A percentile compares a stretch with the other conserved stretches of the same genome.
phyloP scores from a whole-genome alignment of 2,113 vertebrate species.

The Sceloporus tristichus region DNA sequence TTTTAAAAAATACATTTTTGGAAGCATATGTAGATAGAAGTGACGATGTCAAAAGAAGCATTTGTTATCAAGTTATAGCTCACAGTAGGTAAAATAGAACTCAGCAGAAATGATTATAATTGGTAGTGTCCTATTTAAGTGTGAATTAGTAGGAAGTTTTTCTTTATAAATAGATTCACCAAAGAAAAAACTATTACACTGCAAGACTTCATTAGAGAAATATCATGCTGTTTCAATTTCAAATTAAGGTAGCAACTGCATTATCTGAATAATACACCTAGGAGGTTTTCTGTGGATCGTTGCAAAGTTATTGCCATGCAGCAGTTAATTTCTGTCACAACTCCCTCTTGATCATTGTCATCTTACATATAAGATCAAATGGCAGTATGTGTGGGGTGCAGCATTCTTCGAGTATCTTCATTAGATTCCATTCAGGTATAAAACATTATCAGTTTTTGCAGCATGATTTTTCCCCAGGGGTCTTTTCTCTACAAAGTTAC shows the following conservation, averaged over 20 bases:
- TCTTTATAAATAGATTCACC: conserved; percentile 21
- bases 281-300: not conserved
- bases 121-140: conserved; percentile 43
- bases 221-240: conserved; percentile 37
- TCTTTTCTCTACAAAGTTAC: no score
- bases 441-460: not conserved
- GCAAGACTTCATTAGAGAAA: conserved; percentile 34
- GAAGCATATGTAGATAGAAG: not conserved
- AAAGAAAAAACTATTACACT: conserved; percentile 27
- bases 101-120: conserved; percentile 38
- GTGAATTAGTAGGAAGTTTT: conserved; percentile 37
- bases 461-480: not conserved
- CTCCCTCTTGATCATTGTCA: not conserved
- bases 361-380: not conserved
- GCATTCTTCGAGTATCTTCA: not conserved
- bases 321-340: not conserved
- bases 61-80: conserved; percentile 5
- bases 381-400: not conserved
- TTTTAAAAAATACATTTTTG: conserved; percentile 30
- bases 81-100: not conserved
- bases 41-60: conserved; percentile 21
- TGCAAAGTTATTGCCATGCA: conserved; percentile 16
- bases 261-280: conserved; percentile 18
- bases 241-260: conserved; percentile 32
- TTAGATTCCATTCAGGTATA: not conserved